Conservation (phyloP, 2,888 invertebrate genomes). For the Cremastinae sp. region DNA sequence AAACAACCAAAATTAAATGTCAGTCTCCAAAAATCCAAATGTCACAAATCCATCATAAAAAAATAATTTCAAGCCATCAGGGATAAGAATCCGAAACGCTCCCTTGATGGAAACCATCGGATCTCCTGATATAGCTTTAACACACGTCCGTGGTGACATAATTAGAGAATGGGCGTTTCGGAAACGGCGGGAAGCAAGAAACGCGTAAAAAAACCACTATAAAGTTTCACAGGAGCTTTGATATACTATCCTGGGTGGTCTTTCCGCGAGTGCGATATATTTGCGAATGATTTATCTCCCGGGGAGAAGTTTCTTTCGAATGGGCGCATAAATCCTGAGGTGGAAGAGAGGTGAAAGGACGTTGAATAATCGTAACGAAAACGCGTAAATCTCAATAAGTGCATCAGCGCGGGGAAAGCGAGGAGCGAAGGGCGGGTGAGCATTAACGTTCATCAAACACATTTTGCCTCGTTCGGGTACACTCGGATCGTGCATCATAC, state of each 20-base stretch:
- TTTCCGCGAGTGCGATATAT: neutral
- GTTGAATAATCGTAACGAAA: constrained; percentile 44
- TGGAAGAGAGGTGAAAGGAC: constrained; percentile 23
- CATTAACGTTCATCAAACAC: constrained; percentile 59
- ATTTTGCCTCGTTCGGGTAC: constrained; percentile 54
- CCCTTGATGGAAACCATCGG: too few species aligned
- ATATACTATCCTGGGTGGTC: too few species aligned
- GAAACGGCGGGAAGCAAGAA: constrained; percentile 13
- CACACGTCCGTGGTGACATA: too few species aligned
- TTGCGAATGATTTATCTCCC: neutral
- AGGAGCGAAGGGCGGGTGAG: constrained; percentile 20
- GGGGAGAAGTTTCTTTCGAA: constrained; percentile 11
- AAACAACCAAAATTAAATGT: too few species aligned
- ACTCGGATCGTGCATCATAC: constrained; percentile 55
- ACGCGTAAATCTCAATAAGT: constrained; percentile 34
- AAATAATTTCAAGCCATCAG: too few species aligned
- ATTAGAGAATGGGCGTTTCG: too few species aligned
- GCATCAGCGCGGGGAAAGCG: neutral
- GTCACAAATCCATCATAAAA: too few species aligned
- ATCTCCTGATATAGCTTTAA: too few species aligned
- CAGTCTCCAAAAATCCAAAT: too few species aligned
- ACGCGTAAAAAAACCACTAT: neutral
- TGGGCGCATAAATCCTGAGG: constrained; percentile 21
- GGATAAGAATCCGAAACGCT: too few species aligned
- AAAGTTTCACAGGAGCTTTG: too few species aligned